phyloP scores from a whole-genome alignment of 2,797 vertebrate species.

The Heterohyrax brucei region DNA sequence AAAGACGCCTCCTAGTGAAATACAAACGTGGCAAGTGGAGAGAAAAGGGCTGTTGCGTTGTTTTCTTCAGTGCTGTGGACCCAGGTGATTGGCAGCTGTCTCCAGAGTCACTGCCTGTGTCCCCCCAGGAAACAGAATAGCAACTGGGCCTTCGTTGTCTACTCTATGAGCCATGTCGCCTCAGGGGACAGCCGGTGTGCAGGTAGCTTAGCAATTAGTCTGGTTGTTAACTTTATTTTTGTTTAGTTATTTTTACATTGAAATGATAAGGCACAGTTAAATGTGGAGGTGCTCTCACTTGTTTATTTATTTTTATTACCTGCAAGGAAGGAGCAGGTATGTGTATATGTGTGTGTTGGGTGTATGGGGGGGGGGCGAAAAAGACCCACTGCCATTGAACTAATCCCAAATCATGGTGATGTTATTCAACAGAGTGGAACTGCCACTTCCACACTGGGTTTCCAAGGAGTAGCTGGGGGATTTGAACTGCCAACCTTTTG shows the following conservation, averaged over 20 bases:
- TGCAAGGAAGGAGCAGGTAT: not conserved
- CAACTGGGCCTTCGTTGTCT: not conserved
- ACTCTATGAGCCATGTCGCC: slow-evolving; percentile 39
- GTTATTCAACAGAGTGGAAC: too few relatives aligned
- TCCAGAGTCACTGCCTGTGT: not conserved
- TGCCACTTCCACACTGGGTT: too few relatives aligned
- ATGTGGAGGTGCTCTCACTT: slow-evolving; percentile 19
- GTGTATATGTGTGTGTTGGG: not conserved
- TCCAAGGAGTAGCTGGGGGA: too few relatives aligned
- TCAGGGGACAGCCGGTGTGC: slow-evolving; percentile 71
- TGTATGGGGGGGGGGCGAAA: too few relatives aligned
- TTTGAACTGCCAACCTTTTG: too few relatives aligned
- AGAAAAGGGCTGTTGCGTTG: not conserved
- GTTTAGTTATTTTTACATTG: not conserved
- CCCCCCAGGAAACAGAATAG: slow-evolving; percentile 34
- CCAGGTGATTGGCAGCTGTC: slow-evolving; percentile 71
- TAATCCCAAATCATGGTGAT: too few relatives aligned
- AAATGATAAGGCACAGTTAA: slow-evolving; percentile 3
- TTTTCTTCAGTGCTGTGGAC: not conserved
- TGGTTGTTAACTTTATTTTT: slow-evolving; percentile 5
- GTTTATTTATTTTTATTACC: slow-evolving; percentile 27
- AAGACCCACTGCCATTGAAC: too few relatives aligned
- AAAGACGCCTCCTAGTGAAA: not conserved
- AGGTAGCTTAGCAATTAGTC: not conserved
- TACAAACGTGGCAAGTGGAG: not conserved